A percentile compares a stretch with the other conserved stretches of the same genome.
These are phyloP conservation scores for Orthonyx spaldingii DNA, from an alignment of 2,113 vertebrate genomes.

Conservation along the genomic window DNA sequence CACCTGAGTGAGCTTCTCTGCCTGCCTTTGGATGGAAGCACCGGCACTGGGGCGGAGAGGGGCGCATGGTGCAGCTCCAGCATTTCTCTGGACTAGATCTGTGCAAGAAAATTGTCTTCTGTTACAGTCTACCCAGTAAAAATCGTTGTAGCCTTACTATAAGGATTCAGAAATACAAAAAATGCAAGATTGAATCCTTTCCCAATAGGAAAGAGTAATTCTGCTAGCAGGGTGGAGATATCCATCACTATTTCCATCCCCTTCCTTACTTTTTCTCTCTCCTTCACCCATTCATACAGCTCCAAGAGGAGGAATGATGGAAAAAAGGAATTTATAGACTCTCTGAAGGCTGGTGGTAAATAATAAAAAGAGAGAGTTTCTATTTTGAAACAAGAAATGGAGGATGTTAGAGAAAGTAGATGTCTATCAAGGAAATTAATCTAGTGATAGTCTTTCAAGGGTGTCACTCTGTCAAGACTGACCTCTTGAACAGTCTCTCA, in stretches of 20 bases:
- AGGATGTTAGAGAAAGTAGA: background rate
- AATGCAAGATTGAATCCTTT: background rate
- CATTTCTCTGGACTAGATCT: background rate
- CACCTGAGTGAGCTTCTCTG: background rate
- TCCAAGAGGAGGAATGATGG: background rate
- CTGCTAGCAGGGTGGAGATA: background rate
- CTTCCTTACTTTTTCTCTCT: background rate
- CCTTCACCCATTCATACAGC: background rate
- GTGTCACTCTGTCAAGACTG: background rate
- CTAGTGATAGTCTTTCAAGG: background rate
- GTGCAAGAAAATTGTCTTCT: background rate
- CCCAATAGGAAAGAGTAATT: background rate
- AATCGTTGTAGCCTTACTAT: background rate
- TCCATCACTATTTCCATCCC: background rate
- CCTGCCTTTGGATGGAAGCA: background rate
- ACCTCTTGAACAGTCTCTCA: conserved; percentile 21
- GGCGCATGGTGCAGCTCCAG: background rate
- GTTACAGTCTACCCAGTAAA: background rate
- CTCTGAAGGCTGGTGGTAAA: background rate
- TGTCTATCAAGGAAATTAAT: conserved; percentile 1
- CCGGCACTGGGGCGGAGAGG: fast-evolving
- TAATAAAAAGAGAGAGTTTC: background rate
- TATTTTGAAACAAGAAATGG: background rate
- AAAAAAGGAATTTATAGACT: background rate
- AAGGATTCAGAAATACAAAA: background rate